phyloP scores from a whole-genome alignment of 2,888 invertebrate genomes.

The Lithosia quadra region DNA sequence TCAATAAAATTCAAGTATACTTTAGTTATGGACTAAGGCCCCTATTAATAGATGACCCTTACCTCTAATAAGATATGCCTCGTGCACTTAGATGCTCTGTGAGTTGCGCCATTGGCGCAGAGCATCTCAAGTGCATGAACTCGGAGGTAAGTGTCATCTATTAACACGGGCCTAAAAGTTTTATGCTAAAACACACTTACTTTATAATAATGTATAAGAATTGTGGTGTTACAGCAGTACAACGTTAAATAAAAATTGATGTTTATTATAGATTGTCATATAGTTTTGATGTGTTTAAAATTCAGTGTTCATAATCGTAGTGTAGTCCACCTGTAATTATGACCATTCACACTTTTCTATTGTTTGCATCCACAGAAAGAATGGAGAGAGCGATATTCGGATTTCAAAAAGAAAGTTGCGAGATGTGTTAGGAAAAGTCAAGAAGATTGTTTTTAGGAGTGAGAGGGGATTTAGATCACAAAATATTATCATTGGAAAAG shows the following conservation, averaged over 20 bases:
- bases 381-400: slow-evolving; percentile 98
- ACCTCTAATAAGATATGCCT: too few species aligned
- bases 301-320: not conserved
- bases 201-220: not conserved
- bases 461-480: slow-evolving; percentile 70
- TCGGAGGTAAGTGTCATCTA: too few species aligned
- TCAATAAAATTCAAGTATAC: not conserved
- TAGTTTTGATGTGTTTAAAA: not conserved
- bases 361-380: slow-evolving; percentile 94
- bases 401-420: slow-evolving; percentile 99
- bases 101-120: too few species aligned
- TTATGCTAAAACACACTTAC: not conserved
- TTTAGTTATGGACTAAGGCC: not conserved
- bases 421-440: slow-evolving; percentile 99
- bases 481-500: slow-evolving; percentile 76
- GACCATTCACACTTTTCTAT: slow-evolving; percentile 52
- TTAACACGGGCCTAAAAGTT: too few species aligned
- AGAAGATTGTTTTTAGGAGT: slow-evolving; percentile 97
- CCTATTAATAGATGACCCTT: too few species aligned
- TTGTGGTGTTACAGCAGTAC: too few species aligned
- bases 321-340: slow-evolving; percentile 35
- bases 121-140: too few species aligned
- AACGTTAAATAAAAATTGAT: too few species aligned
- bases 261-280: not conserved
- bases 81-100: too few species aligned